Percentiles rank a stretch among this genome's conserved stretches.
phyloP scores from a whole-genome alignment of 2,888 invertebrate species.

The Hydroisotoma schaefferi region DNA sequence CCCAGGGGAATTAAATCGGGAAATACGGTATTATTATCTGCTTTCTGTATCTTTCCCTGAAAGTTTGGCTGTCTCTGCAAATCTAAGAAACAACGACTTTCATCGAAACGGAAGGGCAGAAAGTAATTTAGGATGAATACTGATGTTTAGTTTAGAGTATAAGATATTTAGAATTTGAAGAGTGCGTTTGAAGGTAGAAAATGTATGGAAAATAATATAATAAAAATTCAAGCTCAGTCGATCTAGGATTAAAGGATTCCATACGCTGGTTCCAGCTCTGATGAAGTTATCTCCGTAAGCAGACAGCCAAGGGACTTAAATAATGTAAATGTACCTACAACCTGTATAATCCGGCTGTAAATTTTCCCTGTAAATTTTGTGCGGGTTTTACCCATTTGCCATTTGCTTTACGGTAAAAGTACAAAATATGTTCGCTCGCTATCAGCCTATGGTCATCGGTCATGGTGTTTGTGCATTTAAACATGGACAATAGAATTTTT shows the following conservation, averaged over 20 bases:
- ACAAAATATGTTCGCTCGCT: too few species aligned
- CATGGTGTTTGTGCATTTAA: too few species aligned
- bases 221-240: too few species aligned
- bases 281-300: conserved; percentile 20
- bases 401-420: too few species aligned
- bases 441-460: too few species aligned
- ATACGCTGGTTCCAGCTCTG: conserved; percentile 5
- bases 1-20: too few species aligned
- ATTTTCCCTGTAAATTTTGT: conserved; percentile 3
- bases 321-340: neutral
- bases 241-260: conserved; percentile 24
- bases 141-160: neutral
- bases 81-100: neutral
- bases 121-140: neutral
- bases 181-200: too few species aligned
- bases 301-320: neutral
- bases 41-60: too few species aligned
- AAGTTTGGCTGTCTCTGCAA: neutral
- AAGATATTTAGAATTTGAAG: too few species aligned
- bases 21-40: too few species aligned
- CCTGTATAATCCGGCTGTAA: neutral
- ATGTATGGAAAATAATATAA: neutral
- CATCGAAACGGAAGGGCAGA: neutral
- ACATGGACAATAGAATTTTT: too few species aligned
- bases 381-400: too few species aligned